These are phyloP conservation scores for Nothocercus nigrocapillus DNA, from an alignment of 2,113 vertebrate genomes.

Conservation along the genomic window DNA sequence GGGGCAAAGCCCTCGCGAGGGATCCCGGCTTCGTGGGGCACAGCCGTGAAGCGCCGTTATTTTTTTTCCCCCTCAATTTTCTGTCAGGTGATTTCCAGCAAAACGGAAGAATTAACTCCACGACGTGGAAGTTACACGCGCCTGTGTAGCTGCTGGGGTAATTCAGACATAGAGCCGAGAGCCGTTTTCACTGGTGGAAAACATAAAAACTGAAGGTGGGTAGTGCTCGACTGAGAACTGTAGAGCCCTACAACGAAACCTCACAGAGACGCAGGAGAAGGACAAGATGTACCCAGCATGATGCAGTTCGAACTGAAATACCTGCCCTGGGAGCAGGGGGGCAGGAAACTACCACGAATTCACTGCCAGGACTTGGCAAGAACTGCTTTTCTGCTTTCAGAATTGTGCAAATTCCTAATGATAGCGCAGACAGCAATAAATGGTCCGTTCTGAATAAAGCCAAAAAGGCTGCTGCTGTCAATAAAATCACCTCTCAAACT, in stretches of 20 bases:
- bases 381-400: neutral
- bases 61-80: too few relatives aligned
- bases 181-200: neutral
- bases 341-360: neutral
- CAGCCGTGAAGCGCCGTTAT: too few relatives aligned
- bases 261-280: neutral
- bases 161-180: neutral
- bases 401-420: neutral
- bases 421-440: neutral
- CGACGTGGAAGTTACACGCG: too few relatives aligned
- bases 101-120: neutral
- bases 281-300: neutral
- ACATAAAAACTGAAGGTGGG: neutral
- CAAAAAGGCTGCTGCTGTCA: neutral
- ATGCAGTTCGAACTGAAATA: neutral
- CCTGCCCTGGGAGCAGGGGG: too few relatives aligned
- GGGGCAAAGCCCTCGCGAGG: too few relatives aligned
- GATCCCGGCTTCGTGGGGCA: too few relatives aligned
- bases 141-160: too few relatives aligned
- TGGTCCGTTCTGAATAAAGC: neutral
- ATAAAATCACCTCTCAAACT: neutral
- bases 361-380: neutral
- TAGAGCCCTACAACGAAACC: neutral
- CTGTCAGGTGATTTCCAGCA: neutral
- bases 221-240: neutral